Conservation (phyloP, 2,797 vertebrate genomes). For the Microhierax caerulescens region DNA sequence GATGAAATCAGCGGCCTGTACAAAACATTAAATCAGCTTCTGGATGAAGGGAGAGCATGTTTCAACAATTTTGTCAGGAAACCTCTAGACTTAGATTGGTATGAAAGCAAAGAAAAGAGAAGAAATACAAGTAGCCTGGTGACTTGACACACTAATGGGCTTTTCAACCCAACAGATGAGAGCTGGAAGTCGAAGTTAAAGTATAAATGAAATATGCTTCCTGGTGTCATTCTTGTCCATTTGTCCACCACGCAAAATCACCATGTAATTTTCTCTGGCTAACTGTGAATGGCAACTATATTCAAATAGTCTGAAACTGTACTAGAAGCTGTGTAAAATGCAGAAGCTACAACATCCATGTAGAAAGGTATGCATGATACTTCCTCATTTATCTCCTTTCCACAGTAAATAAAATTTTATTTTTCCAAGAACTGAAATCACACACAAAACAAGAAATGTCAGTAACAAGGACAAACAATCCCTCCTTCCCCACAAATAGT, state of each 20-base stretch:
- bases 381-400: background rate
- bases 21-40: slow-evolving; percentile 21
- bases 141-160: background rate
- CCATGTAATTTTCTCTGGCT: background rate
- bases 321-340: background rate
- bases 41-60: background rate
- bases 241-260: background rate
- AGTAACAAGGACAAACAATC: background rate
- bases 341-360: background rate
- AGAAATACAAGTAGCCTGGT: background rate
- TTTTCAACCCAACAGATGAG: background rate
- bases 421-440: slow-evolving; percentile 1
- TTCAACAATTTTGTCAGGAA: background rate
- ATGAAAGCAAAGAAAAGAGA: background rate
- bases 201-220: background rate
- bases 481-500: background rate
- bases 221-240: background rate
- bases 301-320: background rate
- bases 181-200: background rate
- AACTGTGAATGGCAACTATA: background rate
- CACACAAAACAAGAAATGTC: background rate
- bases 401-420: background rate
- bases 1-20: slow-evolving; percentile 21
- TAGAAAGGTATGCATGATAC: background rate
- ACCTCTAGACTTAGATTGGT: background rate